A percentile compares a stretch with the other conserved stretches of the same genome.
phyloP scores from a whole-genome alignment of 1,140 invertebrate species.

The Nomia melanderi region DNA sequence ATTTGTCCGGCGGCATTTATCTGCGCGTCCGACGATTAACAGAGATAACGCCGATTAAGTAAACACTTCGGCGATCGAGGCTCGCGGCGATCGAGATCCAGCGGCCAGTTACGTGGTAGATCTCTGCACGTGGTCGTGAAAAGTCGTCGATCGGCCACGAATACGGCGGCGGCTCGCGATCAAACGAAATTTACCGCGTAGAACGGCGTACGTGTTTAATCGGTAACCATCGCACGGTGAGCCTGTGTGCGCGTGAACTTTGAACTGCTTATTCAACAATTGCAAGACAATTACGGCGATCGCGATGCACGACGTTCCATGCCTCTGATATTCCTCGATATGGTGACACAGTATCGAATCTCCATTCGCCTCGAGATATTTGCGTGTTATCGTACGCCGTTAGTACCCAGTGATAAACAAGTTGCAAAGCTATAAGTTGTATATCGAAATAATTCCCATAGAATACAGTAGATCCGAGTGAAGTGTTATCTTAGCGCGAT shows the following conservation, averaged over 20 bases:
- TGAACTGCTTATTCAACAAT: conserved; percentile 39
- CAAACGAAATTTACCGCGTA: too few relatives aligned
- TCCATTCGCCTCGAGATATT: neutral
- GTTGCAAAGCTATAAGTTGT: too few relatives aligned
- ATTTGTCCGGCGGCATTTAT: neutral
- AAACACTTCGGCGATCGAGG: neutral
- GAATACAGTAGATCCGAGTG: too few relatives aligned
- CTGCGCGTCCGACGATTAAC: conserved; percentile 11
- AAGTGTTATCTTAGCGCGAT: too few relatives aligned
- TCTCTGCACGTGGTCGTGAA: neutral
- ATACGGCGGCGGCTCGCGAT: too few relatives aligned
- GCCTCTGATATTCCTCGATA: neutral
- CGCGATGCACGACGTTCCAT: neutral
- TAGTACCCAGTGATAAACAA: too few relatives aligned
- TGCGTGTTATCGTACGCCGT: neutral
- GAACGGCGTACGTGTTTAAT: neutral
- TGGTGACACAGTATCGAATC: neutral
- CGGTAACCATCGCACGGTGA: neutral
- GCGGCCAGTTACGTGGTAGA: neutral
- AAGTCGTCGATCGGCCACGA: neutral
- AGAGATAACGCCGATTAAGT: conserved; percentile 43
- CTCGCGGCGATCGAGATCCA: neutral
- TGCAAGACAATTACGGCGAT: conserved; percentile 5
- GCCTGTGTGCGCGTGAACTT: conserved; percentile 36
- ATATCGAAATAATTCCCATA: too few relatives aligned